These are phyloP conservation scores for Strigamia maritima DNA, from an alignment of 2,888 invertebrate genomes.

Conservation along the genomic window DNA sequence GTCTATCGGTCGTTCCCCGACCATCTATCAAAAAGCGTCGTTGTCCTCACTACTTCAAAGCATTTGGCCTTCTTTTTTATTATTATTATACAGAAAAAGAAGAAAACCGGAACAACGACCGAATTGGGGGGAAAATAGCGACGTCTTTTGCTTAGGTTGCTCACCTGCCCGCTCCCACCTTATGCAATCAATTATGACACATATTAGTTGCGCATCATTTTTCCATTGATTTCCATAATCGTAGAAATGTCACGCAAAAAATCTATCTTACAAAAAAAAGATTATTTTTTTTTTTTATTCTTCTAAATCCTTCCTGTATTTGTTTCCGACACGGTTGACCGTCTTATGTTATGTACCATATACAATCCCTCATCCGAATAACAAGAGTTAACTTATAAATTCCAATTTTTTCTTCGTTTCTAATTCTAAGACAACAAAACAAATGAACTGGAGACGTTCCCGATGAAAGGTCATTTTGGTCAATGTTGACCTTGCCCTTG, in stretches of 20 bases:
- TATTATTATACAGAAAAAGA: neutral
- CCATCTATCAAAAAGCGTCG: neutral
- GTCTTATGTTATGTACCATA: neutral
- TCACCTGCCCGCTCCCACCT: neutral
- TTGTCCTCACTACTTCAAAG: neutral
- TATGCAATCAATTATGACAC: neutral
- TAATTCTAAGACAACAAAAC: no score
- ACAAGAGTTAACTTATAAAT: neutral
- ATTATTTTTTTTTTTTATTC: neutral
- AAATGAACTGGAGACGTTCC: neutral
- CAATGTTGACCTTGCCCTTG: neutral
- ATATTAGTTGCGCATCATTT: slow-evolving; percentile 1
- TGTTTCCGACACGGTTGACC: neutral
- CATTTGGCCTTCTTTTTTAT: neutral
- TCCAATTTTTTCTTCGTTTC: neutral
- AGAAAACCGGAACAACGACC: slow-evolving; percentile 14
- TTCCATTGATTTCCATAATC: neutral
- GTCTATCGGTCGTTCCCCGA: neutral
- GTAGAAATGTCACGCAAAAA: neutral
- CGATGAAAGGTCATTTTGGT: neutral
- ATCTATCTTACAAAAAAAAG: neutral
- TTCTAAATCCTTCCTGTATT: neutral
- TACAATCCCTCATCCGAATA: neutral
- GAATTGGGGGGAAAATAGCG: neutral
- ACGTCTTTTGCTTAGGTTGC: neutral